These are phyloP conservation scores for Belonocnema kinseyi DNA, from an alignment of 1,140 invertebrate species.

Conservation along the genomic window DNA sequence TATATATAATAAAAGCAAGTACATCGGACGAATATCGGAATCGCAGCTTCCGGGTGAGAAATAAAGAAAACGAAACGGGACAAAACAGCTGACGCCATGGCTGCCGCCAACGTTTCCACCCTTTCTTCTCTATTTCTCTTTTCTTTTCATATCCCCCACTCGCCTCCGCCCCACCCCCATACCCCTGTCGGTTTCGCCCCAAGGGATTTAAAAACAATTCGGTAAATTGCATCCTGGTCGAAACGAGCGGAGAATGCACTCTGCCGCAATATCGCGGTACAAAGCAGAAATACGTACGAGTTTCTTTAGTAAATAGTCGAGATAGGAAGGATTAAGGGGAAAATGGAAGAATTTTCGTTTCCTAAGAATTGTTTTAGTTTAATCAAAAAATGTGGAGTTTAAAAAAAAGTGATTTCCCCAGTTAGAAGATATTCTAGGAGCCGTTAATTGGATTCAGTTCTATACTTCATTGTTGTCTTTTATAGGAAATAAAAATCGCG, in stretches of 20 bases:
- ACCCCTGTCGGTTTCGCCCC: constrained; percentile 54
- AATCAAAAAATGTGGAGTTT: background rate
- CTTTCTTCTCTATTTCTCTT: constrained; percentile 45
- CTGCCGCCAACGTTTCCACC: constrained; percentile 63
- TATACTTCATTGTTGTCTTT: too few relatives aligned
- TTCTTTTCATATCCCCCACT: constrained; percentile 34
- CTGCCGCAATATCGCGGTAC: constrained; percentile 50
- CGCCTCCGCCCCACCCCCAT: constrained; percentile 36
- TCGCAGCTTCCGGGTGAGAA: constrained; percentile 63
- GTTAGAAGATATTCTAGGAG: too few relatives aligned
- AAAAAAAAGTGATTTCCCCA: background rate
- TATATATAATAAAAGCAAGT: constrained; percentile 36
- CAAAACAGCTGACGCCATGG: constrained; percentile 73
- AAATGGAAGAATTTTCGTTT: constrained; percentile 11
- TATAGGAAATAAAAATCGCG: too few relatives aligned
- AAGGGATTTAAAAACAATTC: constrained; percentile 73
- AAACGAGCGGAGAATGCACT: constrained; percentile 58
- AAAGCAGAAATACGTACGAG: constrained; percentile 30
- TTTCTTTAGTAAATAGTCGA: constrained; percentile 21
- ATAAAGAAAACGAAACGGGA: constrained; percentile 66
- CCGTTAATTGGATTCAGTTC: too few relatives aligned
- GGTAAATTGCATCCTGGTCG: constrained; percentile 68
- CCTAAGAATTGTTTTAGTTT: background rate
- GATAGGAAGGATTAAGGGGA: constrained; percentile 19
- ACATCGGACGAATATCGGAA: constrained; percentile 60